These are phyloP conservation scores for Papilio protenor DNA, from an alignment of 2,888 invertebrate species.

Conservation along the genomic window DNA sequence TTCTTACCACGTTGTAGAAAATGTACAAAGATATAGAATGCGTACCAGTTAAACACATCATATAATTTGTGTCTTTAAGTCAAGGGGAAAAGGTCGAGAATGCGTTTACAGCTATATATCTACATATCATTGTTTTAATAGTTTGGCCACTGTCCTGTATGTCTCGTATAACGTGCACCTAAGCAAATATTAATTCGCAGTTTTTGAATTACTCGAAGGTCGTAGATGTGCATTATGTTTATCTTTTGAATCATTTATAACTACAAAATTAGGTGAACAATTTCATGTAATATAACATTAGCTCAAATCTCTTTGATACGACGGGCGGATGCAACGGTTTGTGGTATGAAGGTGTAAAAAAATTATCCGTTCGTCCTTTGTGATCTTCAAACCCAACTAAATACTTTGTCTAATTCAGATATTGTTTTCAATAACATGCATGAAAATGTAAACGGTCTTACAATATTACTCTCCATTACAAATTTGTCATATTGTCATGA, in stretches of 20 bases:
- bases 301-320: not conserved
- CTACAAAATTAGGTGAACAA: not conserved
- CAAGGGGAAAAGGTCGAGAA: not conserved
- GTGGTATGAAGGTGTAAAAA: not conserved
- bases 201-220: constrained; percentile 57
- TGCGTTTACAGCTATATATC: not conserved
- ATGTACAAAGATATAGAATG: constrained; percentile 13
- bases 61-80: constrained; percentile 3
- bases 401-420: not conserved
- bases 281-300: not conserved
- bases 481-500: constrained; percentile 37
- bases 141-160: constrained; percentile 24
- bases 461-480: constrained; percentile 23
- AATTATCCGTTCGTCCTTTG: not conserved
- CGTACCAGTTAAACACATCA: not conserved
- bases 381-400: constrained; percentile 3
- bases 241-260: not conserved
- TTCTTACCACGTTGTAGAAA: constrained; percentile 39
- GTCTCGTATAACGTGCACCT: constrained; percentile 61
- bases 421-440: constrained; percentile 7
- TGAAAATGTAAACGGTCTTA: constrained; percentile 17
- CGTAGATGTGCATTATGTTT: constrained; percentile 38
- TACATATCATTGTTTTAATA: not conserved
- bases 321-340: not conserved
- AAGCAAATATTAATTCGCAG: constrained; percentile 61